These are phyloP conservation scores for Crotalus viridis DNA, from an alignment of 2,113 vertebrate genomes.

Conservation along the genomic window DNA sequence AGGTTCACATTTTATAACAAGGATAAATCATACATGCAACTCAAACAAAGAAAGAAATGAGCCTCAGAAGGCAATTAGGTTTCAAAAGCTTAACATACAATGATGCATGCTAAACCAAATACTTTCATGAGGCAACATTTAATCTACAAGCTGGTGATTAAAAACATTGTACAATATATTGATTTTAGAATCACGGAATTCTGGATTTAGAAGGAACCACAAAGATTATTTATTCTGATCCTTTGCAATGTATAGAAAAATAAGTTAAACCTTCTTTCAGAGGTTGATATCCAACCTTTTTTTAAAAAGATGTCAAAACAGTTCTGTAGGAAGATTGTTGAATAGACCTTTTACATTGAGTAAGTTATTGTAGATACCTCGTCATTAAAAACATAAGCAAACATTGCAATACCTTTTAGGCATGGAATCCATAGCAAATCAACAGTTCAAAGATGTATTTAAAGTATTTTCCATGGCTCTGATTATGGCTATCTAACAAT, in stretches of 20 bases:
- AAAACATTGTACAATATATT: neutral
- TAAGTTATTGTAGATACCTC: neutral
- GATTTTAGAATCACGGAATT: neutral
- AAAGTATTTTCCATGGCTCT: neutral
- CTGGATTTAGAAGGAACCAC: neutral
- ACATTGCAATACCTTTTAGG: neutral
- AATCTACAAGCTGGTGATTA: neutral
- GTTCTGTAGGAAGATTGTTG: neutral
- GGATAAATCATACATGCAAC: neutral
- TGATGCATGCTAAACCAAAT: neutral
- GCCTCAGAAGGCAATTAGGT: neutral
- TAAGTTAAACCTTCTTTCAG: neutral
- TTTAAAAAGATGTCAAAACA: neutral
- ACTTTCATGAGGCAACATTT: neutral
- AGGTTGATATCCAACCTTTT: neutral
- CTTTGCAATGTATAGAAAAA: neutral
- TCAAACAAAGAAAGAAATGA: neutral
- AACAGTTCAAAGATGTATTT: neutral
- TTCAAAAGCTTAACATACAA: neutral
- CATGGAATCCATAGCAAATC: neutral
- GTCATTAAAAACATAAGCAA: neutral
- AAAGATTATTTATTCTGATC: neutral
- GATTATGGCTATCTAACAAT: neutral
- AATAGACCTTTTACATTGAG: neutral
- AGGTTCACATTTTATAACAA: neutral